A percentile compares a stretch with the other conserved stretches of the same genome.
Evolutionary conservation across 1,140 invertebrate species (phyloP).

Genomic region (Drosophila sucinea): DNA sequence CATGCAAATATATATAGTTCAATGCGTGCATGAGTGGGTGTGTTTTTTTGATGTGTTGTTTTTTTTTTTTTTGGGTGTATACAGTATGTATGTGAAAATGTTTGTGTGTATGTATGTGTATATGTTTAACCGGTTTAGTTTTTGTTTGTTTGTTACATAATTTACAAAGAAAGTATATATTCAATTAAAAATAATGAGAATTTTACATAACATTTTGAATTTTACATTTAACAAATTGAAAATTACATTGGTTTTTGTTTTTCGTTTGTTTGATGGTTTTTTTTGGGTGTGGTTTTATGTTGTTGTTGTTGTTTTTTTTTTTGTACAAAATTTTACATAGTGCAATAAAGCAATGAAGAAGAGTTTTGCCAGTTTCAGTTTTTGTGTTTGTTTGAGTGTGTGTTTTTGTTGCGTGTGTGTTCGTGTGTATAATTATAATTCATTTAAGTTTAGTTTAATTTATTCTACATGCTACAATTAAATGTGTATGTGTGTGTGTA

Average conservation of each 20-base stretch:
- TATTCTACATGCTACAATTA: constrained; percentile 52
- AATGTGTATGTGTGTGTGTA: constrained; percentile 24
- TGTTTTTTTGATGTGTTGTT: neutral
- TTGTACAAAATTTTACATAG: constrained; percentile 80
- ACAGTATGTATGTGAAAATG: constrained; percentile 17
- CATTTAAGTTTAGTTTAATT: constrained; percentile 41
- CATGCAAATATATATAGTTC: constrained; percentile 22
- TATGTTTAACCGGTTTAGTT: constrained; percentile 21
- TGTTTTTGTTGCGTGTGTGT: constrained; percentile 44
- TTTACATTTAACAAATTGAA: constrained; percentile 68
- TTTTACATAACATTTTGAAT: constrained; percentile 43
- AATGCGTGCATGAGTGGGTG: constrained; percentile 18
- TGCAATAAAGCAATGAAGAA: constrained; percentile 74
- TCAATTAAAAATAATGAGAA: constrained; percentile 63
- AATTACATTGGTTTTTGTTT: constrained; percentile 64
- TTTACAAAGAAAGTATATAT: constrained; percentile 42
- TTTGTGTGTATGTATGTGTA: constrained; percentile 4
- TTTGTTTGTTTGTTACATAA: constrained; percentile 43
- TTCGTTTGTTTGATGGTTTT: constrained; percentile 22
- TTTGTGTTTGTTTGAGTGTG: constrained; percentile 31
- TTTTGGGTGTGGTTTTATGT: constrained; percentile 42
- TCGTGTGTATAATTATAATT: constrained; percentile 3
- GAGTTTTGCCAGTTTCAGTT: constrained; percentile 44
- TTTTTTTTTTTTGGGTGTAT: neutral
- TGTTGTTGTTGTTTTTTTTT: constrained; percentile 26